These are phyloP conservation scores for Melanogrammus aeglefinus DNA, from an alignment of 2,797 vertebrate species.

Conservation along the genomic window DNA sequence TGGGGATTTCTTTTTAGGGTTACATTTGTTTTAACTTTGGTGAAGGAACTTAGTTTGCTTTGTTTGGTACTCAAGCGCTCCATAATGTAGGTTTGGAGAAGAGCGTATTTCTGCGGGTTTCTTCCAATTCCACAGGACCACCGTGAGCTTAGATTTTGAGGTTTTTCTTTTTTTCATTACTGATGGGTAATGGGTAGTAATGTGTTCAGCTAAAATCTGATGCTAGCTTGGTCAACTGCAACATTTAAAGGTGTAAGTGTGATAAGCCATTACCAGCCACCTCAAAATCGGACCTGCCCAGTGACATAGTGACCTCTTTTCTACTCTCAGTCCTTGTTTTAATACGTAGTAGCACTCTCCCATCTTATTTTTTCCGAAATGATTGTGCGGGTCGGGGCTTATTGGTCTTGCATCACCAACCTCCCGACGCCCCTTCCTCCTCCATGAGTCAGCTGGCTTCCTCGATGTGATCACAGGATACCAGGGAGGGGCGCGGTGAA, in stretches of 20 bases:
- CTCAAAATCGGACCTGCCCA: too few species aligned
- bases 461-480: conserved; percentile 7
- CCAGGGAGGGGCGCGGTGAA: conserved; percentile 10
- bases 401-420: too few species aligned
- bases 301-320: too few species aligned
- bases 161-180: too few species aligned
- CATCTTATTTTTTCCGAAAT: background rate
- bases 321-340: background rate
- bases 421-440: too few species aligned
- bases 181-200: background rate
- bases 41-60: background rate
- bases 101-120: background rate
- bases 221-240: background rate
- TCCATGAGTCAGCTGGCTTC: background rate
- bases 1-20: background rate
- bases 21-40: background rate
- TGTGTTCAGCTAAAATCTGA: background rate
- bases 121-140: background rate
- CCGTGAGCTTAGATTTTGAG: background rate
- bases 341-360: background rate
- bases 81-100: background rate
- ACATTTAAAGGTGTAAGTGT: too few species aligned
- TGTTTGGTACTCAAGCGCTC: background rate
- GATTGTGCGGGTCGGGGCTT: too few species aligned
- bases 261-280: too few species aligned